These are phyloP conservation scores for Eunapius fragilis DNA, from an alignment of 37 sponge, comb jelly and placozoan genomes.

Conservation along the genomic window DNA sequence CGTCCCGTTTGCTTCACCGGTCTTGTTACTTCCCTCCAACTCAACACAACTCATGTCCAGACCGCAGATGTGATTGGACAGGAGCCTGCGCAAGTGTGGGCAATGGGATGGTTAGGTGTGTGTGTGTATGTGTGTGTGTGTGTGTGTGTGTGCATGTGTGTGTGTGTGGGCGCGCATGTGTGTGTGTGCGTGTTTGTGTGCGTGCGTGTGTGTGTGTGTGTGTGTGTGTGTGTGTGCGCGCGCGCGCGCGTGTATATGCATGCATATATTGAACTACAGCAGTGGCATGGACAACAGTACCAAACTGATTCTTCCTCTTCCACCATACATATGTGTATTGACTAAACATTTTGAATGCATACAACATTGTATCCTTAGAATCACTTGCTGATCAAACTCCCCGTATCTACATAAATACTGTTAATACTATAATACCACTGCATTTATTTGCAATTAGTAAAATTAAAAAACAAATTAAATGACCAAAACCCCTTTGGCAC, in stretches of 20 bases:
- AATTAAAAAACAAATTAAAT: no score
- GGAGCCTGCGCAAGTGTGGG: slow-evolving; percentile 7
- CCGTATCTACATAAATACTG: no score
- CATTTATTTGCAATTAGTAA: no score
- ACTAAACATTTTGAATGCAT: no score
- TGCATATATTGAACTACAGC: no score
- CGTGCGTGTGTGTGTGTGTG: not conserved
- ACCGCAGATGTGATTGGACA: slow-evolving; percentile 6
- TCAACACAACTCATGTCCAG: not conserved
- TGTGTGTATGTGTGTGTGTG: not conserved
- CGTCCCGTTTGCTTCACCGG: not conserved
- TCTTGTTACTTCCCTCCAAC: slow-evolving; percentile 47
- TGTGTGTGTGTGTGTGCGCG: not conserved
- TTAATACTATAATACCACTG: no score
- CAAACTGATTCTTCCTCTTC: no score
- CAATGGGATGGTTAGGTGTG: not conserved
- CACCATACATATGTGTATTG: no score
- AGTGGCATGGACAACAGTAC: no score
- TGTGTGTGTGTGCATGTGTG: not conserved
- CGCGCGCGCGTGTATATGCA: not conserved
- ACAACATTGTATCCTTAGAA: no score
- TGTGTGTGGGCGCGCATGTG: not conserved
- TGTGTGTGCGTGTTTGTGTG: not conserved
- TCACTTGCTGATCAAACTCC: no score
- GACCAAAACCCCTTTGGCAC: no score